A percentile compares a stretch with the other conserved stretches of the same genome.
Conservation (phyloP, 2,888 invertebrate species). For the Calliopum simillimum region DNA sequence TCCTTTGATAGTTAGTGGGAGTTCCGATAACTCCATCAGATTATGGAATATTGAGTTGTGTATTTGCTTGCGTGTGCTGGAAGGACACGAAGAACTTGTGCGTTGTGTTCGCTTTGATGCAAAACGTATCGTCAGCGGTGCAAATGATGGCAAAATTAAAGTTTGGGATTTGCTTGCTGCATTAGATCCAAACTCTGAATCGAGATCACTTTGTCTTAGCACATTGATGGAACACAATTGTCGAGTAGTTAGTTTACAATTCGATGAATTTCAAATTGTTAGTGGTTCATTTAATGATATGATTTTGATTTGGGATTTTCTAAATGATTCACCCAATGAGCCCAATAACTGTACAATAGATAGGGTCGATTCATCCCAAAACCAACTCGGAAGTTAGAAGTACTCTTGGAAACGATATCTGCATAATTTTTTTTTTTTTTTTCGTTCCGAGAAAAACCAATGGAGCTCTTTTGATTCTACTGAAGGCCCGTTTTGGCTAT, state of each 20-base stretch:
- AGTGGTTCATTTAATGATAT: conserved; percentile 99
- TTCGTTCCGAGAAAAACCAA: too few species aligned
- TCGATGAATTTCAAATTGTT: conserved; percentile 99
- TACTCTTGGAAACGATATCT: too few species aligned
- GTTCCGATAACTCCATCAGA: conserved; percentile 97
- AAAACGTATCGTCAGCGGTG: conserved; percentile 98
- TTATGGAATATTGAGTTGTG: conserved; percentile 77
- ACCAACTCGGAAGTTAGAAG: too few species aligned
- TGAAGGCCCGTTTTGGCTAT: too few species aligned
- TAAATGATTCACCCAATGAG: conserved; percentile 79
- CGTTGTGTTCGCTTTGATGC: conserved; percentile 98
- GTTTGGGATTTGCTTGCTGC: conserved; percentile 99
- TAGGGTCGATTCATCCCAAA: too few species aligned
- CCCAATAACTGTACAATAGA: too few species aligned
- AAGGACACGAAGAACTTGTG: conserved; percentile 99
- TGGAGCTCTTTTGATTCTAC: too few species aligned
- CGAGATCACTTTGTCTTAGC: conserved; percentile 92
- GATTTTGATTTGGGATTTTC: conserved; percentile 99
- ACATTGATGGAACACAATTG: conserved; percentile 98
- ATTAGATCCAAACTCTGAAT: conserved; percentile 93
- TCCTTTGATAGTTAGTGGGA: conserved; percentile 97
- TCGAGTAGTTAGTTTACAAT: conserved; percentile 98
- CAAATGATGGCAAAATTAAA: conserved; percentile 99
- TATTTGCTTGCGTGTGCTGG: conserved; percentile 84
- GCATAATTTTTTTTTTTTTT: too few species aligned